phyloP scores from a whole-genome alignment of 2,797 vertebrate genomes.

The Garrulus glandarius region DNA sequence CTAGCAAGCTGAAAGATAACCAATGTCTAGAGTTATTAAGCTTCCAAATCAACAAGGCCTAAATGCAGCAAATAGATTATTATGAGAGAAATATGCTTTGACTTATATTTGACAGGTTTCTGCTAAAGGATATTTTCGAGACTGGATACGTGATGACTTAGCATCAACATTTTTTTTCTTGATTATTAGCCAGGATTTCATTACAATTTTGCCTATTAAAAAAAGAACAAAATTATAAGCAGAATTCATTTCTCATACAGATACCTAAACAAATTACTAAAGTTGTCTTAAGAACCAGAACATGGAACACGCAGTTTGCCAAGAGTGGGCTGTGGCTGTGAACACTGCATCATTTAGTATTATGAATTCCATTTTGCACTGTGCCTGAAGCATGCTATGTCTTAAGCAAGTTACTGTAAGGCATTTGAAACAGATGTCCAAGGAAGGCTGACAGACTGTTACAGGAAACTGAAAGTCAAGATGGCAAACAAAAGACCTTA shows the following conservation, averaged over 20 bases:
- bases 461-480: background rate
- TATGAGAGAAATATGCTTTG: background rate
- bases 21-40: background rate
- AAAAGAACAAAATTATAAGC: background rate
- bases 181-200: background rate
- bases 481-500: background rate
- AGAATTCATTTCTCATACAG: background rate
- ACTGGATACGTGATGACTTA: background rate
- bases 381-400: background rate
- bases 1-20: background rate
- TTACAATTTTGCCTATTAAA: background rate
- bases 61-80: background rate
- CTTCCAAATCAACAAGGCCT: background rate
- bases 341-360: background rate
- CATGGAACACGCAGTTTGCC: background rate
- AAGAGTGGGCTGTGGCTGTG: background rate
- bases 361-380: background rate
- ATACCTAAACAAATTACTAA: background rate
- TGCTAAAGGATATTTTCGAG: conserved; percentile 26
- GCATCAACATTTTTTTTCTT: background rate
- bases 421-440: background rate
- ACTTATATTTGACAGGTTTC: conserved; percentile 1
- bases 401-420: background rate
- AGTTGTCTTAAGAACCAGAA: background rate
- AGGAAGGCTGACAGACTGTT: background rate